Conservation (phyloP, 2,797 vertebrate species). For the Heterohyrax brucei region DNA sequence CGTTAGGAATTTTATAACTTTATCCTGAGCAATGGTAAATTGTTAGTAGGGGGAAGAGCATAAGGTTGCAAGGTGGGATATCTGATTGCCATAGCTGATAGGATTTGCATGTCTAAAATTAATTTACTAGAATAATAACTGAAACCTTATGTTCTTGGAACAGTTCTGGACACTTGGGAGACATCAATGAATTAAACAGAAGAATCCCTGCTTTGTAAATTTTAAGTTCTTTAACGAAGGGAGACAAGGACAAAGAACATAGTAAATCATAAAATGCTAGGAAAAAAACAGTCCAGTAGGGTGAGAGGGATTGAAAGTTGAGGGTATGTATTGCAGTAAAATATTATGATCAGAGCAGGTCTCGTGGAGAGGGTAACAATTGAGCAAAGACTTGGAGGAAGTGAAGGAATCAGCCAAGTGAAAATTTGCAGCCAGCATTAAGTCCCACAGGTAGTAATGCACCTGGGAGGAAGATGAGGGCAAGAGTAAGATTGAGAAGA, state of each 20-base stretch:
- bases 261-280: neutral
- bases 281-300: fast-evolving
- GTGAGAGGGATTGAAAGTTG: neutral
- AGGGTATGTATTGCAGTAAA: neutral
- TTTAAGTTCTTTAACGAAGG: neutral
- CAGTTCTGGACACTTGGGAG: neutral
- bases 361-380: neutral
- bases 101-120: neutral
- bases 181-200: neutral
- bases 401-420: too few relatives aligned
- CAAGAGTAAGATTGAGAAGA: fast-evolving
- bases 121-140: neutral
- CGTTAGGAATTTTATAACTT: neutral
- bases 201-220: neutral
- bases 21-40: neutral
- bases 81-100: fast-evolving
- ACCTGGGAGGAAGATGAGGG: neutral
- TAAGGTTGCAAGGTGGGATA: neutral
- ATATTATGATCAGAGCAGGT: neutral
- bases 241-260: too few relatives aligned
- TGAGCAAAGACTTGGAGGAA: neutral
- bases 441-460: too few relatives aligned
- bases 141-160: neutral
- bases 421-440: neutral
- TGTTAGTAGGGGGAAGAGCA: neutral